These are phyloP conservation scores for Allochrocebus solatus DNA, from an alignment of 2,797 vertebrate genomes.

Conservation along the genomic window DNA sequence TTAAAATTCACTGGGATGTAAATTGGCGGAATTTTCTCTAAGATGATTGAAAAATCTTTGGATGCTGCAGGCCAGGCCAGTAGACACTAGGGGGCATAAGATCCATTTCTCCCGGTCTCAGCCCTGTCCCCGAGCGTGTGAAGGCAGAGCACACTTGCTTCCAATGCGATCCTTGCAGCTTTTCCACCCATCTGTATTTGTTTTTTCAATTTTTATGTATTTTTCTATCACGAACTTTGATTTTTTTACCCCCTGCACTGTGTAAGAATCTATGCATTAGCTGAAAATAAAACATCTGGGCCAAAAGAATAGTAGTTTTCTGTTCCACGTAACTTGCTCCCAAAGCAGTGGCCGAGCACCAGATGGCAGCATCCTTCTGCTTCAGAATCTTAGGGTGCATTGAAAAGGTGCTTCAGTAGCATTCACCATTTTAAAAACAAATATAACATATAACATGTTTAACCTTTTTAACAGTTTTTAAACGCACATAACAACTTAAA, in stretches of 20 bases:
- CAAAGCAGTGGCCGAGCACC: not conserved
- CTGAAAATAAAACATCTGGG: not conserved
- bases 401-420: not conserved
- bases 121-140: accelerated
- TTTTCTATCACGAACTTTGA: not conserved
- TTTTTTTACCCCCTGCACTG: accelerated
- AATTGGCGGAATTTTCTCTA: not conserved
- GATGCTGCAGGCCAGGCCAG: not conserved
- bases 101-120: not conserved
- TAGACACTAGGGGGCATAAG: conserved; percentile 24
- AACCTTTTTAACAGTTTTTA: not conserved
- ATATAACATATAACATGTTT: not conserved
- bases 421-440: not conserved
- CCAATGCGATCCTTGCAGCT: not conserved
- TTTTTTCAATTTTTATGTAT: not conserved
- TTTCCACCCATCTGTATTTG: not conserved
- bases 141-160: not conserved
- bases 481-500: not conserved
- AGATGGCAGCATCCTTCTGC: not conserved
- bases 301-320: not conserved
- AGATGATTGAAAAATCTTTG: not conserved
- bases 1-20: not conserved
- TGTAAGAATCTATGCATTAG: not conserved
- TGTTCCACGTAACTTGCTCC: not conserved
- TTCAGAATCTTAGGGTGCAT: not conserved